A percentile compares a stretch with the other conserved stretches of the same genome.
Conservation (phyloP, 1,140 invertebrate species). For the Pissodes strobi region DNA sequence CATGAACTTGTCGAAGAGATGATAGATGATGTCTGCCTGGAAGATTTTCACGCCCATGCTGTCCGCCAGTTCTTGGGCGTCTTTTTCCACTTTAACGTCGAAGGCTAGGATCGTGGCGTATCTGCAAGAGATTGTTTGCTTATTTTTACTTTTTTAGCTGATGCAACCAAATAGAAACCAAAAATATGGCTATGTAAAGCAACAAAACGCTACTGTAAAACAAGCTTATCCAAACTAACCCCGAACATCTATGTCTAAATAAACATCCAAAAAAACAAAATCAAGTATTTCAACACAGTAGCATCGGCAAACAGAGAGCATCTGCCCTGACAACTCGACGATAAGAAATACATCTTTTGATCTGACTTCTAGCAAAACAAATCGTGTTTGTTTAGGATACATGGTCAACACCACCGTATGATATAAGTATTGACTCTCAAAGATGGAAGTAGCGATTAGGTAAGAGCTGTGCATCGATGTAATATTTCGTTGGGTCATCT, state of each 20-base stretch:
- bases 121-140: no score
- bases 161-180: no score
- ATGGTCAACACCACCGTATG: constrained; percentile 1
- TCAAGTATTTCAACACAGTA: constrained; percentile 8
- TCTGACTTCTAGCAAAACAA: constrained; percentile 19
- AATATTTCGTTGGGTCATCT: no score
- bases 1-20: constrained; percentile 97
- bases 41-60: constrained; percentile 94
- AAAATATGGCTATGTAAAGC: no score
- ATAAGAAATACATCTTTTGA: constrained; percentile 25
- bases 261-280: not conserved
- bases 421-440: constrained; percentile 10
- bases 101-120: constrained; percentile 98
- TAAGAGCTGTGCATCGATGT: no score
- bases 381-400: constrained; percentile 24
- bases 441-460: not conserved
- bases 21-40: constrained; percentile 99
- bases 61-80: constrained; percentile 97
- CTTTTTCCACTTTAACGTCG: constrained; percentile 97
- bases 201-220: no score
- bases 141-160: no score
- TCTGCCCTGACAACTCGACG: constrained; percentile 19
- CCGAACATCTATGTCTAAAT: constrained; percentile 14
- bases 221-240: no score
- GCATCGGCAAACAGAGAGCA: constrained; percentile 12